phyloP scores from a whole-genome alignment of 2,888 invertebrate species.

The Polietes domitor region DNA sequence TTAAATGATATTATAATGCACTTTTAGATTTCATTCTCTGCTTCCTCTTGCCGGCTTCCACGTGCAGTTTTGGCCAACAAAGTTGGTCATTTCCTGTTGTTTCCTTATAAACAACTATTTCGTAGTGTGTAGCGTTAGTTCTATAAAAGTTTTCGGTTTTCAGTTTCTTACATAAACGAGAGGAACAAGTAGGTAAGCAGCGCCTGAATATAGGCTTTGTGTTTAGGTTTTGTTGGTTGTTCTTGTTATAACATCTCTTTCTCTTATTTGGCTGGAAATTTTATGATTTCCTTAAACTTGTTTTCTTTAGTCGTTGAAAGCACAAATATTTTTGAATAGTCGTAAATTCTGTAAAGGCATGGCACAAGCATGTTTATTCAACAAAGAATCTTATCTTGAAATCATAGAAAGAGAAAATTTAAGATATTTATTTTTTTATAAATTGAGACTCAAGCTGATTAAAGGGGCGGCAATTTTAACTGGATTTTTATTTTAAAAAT shows the following conservation, averaged over 20 bases:
- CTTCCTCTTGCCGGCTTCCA: conserved; percentile 7
- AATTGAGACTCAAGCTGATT: no score
- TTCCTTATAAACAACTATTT: conserved; percentile 39
- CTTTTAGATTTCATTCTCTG: background rate
- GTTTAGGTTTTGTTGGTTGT: background rate
- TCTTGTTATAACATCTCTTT: background rate
- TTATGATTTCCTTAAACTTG: background rate
- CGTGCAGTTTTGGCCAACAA: conserved; percentile 57
- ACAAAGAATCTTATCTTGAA: no score
- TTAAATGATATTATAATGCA: conserved; percentile 2
- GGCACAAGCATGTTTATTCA: no score
- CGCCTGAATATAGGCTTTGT: background rate
- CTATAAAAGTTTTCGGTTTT: background rate
- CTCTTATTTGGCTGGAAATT: background rate
- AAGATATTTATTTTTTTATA: no score
- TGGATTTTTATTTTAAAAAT: no score
- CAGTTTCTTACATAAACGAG: background rate
- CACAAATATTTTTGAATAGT: no score
- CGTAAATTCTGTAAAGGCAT: no score
- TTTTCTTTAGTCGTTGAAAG: no score
- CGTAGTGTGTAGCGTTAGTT: background rate
- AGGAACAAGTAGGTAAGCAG: background rate
- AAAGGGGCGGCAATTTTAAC: no score
- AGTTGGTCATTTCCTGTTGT: conserved; percentile 54
- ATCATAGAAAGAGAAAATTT: no score